phyloP scores from a whole-genome alignment of 2,888 invertebrate species.

The Pedicia rivosa region DNA sequence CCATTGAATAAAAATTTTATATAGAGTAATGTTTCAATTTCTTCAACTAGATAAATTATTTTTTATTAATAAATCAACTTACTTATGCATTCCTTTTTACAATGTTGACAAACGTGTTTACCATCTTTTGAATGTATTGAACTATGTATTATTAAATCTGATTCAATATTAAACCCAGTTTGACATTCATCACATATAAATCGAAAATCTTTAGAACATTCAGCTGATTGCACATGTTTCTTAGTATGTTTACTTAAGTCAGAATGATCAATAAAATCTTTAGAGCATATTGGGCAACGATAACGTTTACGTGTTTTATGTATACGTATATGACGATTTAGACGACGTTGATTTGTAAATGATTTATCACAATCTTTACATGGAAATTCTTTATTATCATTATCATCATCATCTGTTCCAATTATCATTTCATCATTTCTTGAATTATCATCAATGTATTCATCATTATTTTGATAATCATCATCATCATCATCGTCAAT shows the following conservation, averaged over 20 bases:
- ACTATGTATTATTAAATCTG: conserved; percentile 34
- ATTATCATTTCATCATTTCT: background rate
- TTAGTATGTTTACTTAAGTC: conserved; percentile 1
- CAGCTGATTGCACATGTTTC: no score
- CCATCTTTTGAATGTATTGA: conserved; percentile 30
- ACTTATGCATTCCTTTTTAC: conserved; percentile 36
- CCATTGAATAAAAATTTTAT: background rate
- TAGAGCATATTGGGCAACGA: background rate
- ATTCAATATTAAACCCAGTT: conserved; percentile 31
- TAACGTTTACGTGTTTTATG: background rate
- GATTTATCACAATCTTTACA: conserved; percentile 1
- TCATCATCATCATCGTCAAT: background rate
- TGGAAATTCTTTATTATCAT: background rate
- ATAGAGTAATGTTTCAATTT: background rate
- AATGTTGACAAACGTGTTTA: conserved; percentile 31
- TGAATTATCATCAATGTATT: background rate
- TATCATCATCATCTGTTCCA: background rate
- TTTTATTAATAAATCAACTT: conserved; percentile 13
- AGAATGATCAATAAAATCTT: background rate
- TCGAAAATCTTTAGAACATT: conserved; percentile 13
- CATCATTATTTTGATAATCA: no score
- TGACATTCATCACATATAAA: conserved; percentile 32
- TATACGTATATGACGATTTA: conserved; percentile 1
- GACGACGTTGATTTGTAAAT: background rate
- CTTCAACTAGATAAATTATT: background rate